Conservation (phyloP, 2,888 invertebrate species). For the Horisme vitalbata region DNA sequence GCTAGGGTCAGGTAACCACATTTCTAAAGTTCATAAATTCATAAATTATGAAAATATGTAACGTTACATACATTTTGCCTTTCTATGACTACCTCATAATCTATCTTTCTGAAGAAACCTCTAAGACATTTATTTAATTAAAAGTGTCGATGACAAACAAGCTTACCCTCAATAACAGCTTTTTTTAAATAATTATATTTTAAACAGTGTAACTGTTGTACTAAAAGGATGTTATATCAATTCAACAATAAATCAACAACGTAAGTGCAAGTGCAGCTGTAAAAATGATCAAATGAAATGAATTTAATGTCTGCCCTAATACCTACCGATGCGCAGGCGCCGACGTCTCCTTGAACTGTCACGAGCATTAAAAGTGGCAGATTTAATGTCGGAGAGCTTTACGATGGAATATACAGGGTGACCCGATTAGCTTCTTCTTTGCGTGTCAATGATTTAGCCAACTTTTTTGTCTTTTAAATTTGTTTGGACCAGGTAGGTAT, state of each 20-base stretch:
- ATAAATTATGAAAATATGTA: too few relatives aligned
- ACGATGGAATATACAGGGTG: constrained; percentile 7
- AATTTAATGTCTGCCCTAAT: constrained; percentile 42
- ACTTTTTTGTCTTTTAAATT: neutral
- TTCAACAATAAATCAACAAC: constrained; percentile 49
- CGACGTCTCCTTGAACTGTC: constrained; percentile 68
- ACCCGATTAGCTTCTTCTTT: too few relatives aligned
- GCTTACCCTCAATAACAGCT: neutral
- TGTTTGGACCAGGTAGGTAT: too few relatives aligned
- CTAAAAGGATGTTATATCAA: constrained; percentile 34
- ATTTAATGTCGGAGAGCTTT: constrained; percentile 62
- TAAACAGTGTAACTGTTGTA: neutral
- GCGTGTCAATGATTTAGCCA: too few relatives aligned
- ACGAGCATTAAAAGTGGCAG: constrained; percentile 57
- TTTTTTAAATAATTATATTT: neutral
- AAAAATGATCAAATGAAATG: constrained; percentile 65
- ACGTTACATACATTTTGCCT: too few relatives aligned
- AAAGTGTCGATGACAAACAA: too few relatives aligned
- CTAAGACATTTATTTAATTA: too few relatives aligned
- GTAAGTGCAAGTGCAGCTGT: constrained; percentile 66
- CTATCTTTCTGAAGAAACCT: too few relatives aligned
- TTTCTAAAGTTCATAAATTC: too few relatives aligned
- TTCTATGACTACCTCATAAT: too few relatives aligned
- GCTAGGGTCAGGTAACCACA: too few relatives aligned
- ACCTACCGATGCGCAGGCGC: constrained; percentile 38